phyloP scores from a whole-genome alignment of 2,113 vertebrate genomes.

The Tylochromis polylepis region DNA sequence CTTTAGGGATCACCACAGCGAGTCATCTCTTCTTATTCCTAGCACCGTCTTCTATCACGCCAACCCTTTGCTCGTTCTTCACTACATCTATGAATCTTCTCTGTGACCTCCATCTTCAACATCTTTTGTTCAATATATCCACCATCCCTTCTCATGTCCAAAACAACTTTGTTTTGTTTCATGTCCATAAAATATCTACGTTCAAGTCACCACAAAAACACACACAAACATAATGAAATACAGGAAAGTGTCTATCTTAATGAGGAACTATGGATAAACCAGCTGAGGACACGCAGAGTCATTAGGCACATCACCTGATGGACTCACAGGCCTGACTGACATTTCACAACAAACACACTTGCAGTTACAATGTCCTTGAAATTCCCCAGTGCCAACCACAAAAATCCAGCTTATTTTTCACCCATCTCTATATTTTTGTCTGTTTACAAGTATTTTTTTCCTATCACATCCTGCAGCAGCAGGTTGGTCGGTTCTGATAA shows the following conservation, averaged over 20 bases:
- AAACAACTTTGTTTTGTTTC: not conserved
- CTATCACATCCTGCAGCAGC: conserved; percentile 8
- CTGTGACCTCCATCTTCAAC: not conserved
- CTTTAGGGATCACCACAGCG: not conserved
- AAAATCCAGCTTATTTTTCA: not conserved
- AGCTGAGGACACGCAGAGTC: not conserved
- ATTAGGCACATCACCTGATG: not conserved
- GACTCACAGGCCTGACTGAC: not conserved
- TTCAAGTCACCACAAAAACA: not conserved
- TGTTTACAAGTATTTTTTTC: not conserved
- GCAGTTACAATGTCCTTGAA: not conserved
- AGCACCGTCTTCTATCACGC: not conserved
- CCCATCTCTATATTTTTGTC: not conserved
- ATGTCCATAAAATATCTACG: not conserved
- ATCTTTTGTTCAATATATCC: not conserved
- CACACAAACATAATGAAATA: conserved; percentile 10
- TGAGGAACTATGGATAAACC: not conserved
- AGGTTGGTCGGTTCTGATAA: not conserved
- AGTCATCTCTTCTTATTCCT: not conserved
- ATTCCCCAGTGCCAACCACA: not conserved
- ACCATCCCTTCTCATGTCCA: not conserved
- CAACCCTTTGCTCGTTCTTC: not conserved
- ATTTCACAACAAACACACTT: not conserved
- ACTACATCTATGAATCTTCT: not conserved
- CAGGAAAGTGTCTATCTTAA: not conserved